phyloP scores from a whole-genome alignment of 2,888 invertebrate species.

The Plagiodera versicolora region DNA sequence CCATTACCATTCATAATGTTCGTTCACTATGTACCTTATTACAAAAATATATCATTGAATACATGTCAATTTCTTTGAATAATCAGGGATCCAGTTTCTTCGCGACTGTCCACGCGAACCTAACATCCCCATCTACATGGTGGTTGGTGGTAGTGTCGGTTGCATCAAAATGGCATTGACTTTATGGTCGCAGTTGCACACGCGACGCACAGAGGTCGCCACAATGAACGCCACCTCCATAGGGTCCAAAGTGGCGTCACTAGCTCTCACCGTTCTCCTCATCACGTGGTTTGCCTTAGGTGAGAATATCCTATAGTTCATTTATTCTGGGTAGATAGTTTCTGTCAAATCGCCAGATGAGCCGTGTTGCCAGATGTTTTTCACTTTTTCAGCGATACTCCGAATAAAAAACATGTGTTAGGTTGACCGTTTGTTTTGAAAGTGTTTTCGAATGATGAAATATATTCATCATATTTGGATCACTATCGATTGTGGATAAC shows the following conservation, averaged over 20 bases:
- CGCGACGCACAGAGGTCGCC: conserved; percentile 54
- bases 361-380: too few relatives aligned
- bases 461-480: too few relatives aligned
- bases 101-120: conserved; percentile 79
- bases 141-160: conserved; percentile 79
- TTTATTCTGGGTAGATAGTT: too few relatives aligned
- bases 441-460: too few relatives aligned
- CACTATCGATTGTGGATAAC: too few relatives aligned
- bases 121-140: conserved; percentile 78
- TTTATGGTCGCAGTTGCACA: conserved; percentile 67
- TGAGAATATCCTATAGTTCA: neutral
- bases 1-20: too few relatives aligned
- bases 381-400: too few relatives aligned
- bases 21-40: too few relatives aligned
- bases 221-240: conserved; percentile 58
- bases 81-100: conserved; percentile 77
- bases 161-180: conserved; percentile 70
- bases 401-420: too few relatives aligned
- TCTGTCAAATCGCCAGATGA: too few relatives aligned
- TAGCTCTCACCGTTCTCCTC: conserved; percentile 69
- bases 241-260: conserved; percentile 65
- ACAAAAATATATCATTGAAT: too few relatives aligned
- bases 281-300: conserved; percentile 76
- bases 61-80: neutral
- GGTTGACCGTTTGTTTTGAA: too few relatives aligned